Evolutionary conservation across 2,888 invertebrate species (phyloP).

Genomic region (Alcis repandata): DNA sequence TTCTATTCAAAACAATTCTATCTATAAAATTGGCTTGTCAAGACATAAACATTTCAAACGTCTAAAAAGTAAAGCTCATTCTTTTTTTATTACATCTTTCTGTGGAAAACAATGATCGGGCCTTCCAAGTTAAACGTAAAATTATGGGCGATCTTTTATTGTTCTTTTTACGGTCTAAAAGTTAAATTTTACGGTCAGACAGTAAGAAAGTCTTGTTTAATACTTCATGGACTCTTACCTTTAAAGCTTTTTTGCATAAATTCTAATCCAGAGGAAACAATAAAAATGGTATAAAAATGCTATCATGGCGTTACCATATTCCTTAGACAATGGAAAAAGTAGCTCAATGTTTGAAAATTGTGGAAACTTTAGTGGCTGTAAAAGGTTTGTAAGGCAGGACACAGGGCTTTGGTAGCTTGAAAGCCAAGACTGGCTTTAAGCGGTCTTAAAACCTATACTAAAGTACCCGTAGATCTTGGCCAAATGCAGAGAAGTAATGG

Average conservation of each 20-base stretch:
- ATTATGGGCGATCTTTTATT: conserved; percentile 34
- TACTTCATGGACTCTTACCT: conserved; percentile 36
- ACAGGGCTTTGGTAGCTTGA: neutral
- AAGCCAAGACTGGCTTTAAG: no score
- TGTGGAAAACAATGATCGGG: conserved; percentile 21
- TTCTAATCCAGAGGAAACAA: conserved; percentile 22
- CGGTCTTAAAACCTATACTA: no score
- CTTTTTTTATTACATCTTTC: conserved; percentile 11
- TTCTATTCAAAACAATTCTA: no score
- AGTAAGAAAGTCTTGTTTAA: conserved; percentile 28
- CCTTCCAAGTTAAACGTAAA: conserved; percentile 28
- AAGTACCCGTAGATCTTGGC: no score
- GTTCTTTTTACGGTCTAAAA: conserved; percentile 33
- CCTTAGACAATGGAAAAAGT: conserved; percentile 3
- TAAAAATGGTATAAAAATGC: conserved; percentile 32
- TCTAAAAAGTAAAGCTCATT: neutral
- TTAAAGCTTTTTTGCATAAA: conserved; percentile 35
- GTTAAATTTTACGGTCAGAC: conserved; percentile 36
- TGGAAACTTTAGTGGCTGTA: neutral
- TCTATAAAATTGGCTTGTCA: no score
- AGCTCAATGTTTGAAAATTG: neutral
- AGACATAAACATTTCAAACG: neutral
- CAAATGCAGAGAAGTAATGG: no score
- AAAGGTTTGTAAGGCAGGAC: neutral
- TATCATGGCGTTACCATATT: conserved; percentile 21